Conservation (phyloP, 2,113 vertebrate species). For the Myotis brandtii region DNA sequence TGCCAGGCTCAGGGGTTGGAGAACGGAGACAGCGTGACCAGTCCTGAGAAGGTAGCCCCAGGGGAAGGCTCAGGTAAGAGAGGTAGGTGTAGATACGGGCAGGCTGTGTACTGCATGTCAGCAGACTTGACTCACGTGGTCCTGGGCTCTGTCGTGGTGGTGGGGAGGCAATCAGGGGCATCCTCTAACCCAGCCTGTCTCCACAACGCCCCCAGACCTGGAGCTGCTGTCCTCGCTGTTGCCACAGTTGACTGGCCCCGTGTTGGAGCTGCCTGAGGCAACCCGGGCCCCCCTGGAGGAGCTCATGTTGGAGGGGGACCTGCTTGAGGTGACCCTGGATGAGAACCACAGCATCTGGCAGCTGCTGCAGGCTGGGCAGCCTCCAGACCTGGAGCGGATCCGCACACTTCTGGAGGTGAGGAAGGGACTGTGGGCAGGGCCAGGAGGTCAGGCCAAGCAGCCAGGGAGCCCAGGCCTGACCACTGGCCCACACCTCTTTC, state of each 20-base stretch:
- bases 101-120: background rate
- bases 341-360: slow-evolving; percentile 92
- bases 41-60: slow-evolving; percentile 81
- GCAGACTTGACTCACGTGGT: background rate
- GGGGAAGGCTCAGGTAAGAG: slow-evolving; percentile 84
- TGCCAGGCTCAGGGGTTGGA: slow-evolving; percentile 80
- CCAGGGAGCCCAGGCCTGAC: slow-evolving; percentile 6
- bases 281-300: slow-evolving; percentile 90
- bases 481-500: background rate
- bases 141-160: background rate
- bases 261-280: slow-evolving; percentile 88
- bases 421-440: background rate
- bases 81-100: slow-evolving; percentile 55
- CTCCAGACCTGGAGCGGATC: slow-evolving; percentile 87
- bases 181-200: slow-evolving; percentile 36
- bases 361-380: slow-evolving; percentile 90
- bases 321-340: slow-evolving; percentile 95
- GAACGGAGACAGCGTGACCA: slow-evolving; percentile 82
- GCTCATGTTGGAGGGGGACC: slow-evolving; percentile 95
- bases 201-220: slow-evolving; percentile 83
- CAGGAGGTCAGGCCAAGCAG: background rate
- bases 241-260: slow-evolving; percentile 88
- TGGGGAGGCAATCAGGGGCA: slow-evolving; percentile 6
- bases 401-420: slow-evolving; percentile 92
- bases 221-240: slow-evolving; percentile 88